A percentile compares a stretch with the other conserved stretches of the same genome.
These are phyloP conservation scores for Drosophila fungiperda DNA, from an alignment of 2,888 invertebrate genomes.

Conservation along the genomic window DNA sequence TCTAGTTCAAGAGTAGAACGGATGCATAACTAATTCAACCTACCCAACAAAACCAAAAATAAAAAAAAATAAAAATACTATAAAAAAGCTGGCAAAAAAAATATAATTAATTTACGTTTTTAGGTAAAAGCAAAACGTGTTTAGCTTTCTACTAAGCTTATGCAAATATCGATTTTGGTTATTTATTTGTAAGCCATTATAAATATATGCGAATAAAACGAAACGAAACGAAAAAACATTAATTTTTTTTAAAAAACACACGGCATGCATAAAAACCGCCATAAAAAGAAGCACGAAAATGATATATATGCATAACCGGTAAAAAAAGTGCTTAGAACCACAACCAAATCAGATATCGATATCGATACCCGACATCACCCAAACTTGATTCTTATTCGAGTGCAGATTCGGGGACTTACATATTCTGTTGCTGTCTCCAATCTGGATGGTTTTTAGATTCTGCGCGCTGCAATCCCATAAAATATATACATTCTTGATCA, in stretches of 20 bases:
- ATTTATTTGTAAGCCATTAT: conserved; percentile 70
- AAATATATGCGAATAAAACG: conserved; percentile 56
- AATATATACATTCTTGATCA: neutral
- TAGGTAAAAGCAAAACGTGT: conserved; percentile 80
- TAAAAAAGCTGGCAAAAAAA: conserved; percentile 20
- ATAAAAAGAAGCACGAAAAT: conserved; percentile 65
- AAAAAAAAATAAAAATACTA: conserved; percentile 20
- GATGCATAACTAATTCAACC: conserved; percentile 5
- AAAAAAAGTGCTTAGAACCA: conserved; percentile 55
- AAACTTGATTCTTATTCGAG: conserved; percentile 49
- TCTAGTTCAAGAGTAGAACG: conserved; percentile 11
- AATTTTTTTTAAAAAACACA: conserved; percentile 46
- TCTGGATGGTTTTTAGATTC: neutral
- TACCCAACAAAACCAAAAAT: neutral
- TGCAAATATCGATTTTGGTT: conserved; percentile 72
- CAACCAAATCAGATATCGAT: conserved; percentile 33
- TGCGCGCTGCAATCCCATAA: neutral
- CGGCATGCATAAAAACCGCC: conserved; percentile 60
- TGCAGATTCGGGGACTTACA: conserved; percentile 17
- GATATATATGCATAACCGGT: conserved; percentile 74
- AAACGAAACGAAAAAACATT: conserved; percentile 21
- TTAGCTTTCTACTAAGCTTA: conserved; percentile 80
- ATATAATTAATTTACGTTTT: conserved; percentile 40
- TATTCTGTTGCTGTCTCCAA: conserved; percentile 24
- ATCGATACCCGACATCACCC: conserved; percentile 6